These are phyloP conservation scores for Xestia ashworthii DNA, from an alignment of 2,888 invertebrate species.

Conservation along the genomic window DNA sequence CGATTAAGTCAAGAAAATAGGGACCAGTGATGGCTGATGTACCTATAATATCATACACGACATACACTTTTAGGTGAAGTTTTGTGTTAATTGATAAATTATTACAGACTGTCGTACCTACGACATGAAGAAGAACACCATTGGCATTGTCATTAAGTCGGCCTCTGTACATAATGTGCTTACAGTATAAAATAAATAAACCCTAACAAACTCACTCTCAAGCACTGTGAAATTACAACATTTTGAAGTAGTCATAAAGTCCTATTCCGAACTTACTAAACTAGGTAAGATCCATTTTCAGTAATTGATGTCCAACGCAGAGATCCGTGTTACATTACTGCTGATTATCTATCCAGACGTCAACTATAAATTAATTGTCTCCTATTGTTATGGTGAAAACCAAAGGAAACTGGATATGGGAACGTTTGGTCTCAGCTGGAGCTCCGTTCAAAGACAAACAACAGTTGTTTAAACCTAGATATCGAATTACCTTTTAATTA, in stretches of 20 bases:
- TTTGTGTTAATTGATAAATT: no score
- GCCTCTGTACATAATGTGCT: not conserved
- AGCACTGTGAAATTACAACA: not conserved
- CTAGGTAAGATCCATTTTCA: not conserved
- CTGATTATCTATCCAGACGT: not conserved
- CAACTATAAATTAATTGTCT: not conserved
- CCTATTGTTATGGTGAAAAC: not conserved
- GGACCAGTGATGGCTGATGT: not conserved
- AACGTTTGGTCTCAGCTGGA: not conserved
- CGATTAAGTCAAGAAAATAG: no score
- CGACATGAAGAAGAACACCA: not conserved
- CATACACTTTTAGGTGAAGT: no score
- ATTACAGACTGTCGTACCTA: not conserved
- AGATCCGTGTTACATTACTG: not conserved
- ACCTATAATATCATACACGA: no score
- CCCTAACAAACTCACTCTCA: not conserved
- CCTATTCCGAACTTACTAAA: not conserved
- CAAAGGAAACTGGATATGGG: conserved; percentile 1
- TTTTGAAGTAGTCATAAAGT: not conserved
- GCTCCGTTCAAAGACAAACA: not conserved
- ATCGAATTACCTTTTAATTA: not conserved
- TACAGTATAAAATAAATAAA: not conserved
- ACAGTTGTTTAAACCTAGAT: not conserved
- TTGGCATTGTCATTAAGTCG: not conserved
- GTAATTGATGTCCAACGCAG: not conserved